These are phyloP conservation scores for Diacarnus erythraeanus DNA, from an alignment of 37 sponge, comb jelly and placozoan genomes.

Conservation along the genomic window DNA sequence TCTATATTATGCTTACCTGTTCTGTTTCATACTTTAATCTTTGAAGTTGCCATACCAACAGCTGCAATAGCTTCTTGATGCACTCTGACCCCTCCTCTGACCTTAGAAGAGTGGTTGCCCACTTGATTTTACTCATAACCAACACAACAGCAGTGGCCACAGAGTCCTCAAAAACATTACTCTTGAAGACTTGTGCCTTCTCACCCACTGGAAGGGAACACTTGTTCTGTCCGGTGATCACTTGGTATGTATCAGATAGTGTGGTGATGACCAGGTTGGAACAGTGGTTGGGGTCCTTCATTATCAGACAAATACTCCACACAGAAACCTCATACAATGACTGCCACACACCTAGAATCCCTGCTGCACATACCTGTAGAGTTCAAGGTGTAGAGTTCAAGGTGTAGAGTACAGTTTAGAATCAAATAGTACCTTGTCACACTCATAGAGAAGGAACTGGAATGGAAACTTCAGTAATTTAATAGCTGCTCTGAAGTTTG, in stretches of 20 bases:
- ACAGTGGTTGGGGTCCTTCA: slow-evolving; percentile 16
- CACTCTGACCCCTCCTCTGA: background rate
- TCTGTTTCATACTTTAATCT: background rate
- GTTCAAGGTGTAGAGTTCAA: background rate
- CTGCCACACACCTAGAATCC: slow-evolving; percentile 12
- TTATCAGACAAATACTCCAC: background rate
- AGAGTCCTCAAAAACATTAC: slow-evolving; percentile 22
- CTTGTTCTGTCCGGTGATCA: background rate
- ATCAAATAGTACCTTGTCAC: slow-evolving; percentile 3
- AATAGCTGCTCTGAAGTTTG: slow-evolving; percentile 8
- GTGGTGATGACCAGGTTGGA: background rate
- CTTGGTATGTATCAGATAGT: background rate
- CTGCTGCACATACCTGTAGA: background rate
- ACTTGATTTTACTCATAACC: slow-evolving; percentile 6
- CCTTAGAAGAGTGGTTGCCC: background rate
- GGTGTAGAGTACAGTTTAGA: too few species aligned
- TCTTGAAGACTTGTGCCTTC: background rate
- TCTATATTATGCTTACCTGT: slow-evolving; percentile 2
- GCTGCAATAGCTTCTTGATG: background rate
- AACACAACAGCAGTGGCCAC: slow-evolving; percentile 8
- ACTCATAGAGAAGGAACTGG: background rate
- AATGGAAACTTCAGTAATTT: slow-evolving; percentile 45
- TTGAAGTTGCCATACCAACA: slow-evolving; percentile 23
- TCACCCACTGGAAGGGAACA: background rate
- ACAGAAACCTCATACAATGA: background rate